A percentile compares a stretch with the other conserved stretches of the same genome.
Evolutionary conservation across 2,888 invertebrate genomes (phyloP).

Genomic region (Meandrusa payeni): DNA sequence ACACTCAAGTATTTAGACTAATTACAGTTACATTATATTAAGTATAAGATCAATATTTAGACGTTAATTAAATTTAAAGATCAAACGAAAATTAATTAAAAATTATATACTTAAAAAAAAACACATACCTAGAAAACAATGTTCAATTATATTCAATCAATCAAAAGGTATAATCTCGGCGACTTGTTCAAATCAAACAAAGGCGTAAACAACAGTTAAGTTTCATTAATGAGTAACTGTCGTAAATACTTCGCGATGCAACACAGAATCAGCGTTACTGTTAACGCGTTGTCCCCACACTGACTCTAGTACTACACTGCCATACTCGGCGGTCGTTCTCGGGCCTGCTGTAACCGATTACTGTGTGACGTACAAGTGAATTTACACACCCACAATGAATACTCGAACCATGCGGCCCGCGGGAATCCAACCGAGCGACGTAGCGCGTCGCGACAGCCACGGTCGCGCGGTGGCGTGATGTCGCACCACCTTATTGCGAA

Average conservation of each 20-base stretch:
- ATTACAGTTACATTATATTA: too few relatives aligned
- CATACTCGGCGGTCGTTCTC: slow-evolving; percentile 12
- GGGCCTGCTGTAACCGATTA: slow-evolving; percentile 14
- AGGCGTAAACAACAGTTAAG: slow-evolving; percentile 13
- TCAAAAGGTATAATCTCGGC: neutral
- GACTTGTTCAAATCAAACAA: slow-evolving; percentile 6
- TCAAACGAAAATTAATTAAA: too few relatives aligned
- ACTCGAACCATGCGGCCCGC: slow-evolving; percentile 21
- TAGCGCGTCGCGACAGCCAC: slow-evolving; percentile 36
- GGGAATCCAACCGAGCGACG: slow-evolving; percentile 23
- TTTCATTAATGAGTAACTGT: slow-evolving; percentile 30
- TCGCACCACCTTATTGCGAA: slow-evolving; percentile 63
- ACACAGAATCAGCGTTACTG: slow-evolving; percentile 41
- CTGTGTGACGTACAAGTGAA: slow-evolving; percentile 17
- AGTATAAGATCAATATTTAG: too few relatives aligned
- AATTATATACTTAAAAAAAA: too few relatives aligned
- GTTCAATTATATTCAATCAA: neutral
- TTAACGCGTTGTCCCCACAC: slow-evolving; percentile 48
- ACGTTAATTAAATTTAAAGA: too few relatives aligned
- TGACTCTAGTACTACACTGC: slow-evolving; percentile 57
- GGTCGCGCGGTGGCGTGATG: slow-evolving; percentile 70
- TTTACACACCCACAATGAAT: slow-evolving; percentile 20
- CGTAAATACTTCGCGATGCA: slow-evolving; percentile 36
- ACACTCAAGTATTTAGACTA: too few relatives aligned
- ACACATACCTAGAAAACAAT: slow-evolving; percentile 22